Evolutionary conservation across 2,113 vertebrate species (phyloP), one percentile per base, ranked within the genome.

Genomic region (Gopherus evgoodei): DNA sequence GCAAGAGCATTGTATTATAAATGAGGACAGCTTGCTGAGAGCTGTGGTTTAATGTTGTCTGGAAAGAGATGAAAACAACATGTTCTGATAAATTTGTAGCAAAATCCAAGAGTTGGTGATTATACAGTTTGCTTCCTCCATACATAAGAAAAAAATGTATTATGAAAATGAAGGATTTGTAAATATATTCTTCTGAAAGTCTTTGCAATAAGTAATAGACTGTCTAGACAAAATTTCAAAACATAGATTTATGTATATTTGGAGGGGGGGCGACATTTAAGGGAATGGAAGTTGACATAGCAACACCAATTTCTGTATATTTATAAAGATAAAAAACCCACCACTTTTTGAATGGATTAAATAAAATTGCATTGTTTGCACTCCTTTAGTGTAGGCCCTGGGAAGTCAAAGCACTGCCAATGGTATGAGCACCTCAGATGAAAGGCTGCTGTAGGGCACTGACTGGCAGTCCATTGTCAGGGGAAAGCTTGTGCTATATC

Each of bases 21-120:
- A 83, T 62, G 88, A 75, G 85, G 93, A 86, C 75, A 91, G 84
- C 90, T 96, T 93, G 78, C 88, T 25, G 42, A 35, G 90, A 83
- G 81, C 84, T 12, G 38, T 7, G 22, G n/a, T 12, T 72, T 91
- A 85, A 57, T 94, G 80, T 80, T 59, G 44, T 56, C 89, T 91
- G 90, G 65, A 65, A 95, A 53, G n/a, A 69, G 82, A 91, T 47
- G 81, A 88, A 78, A 21, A 56, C 59, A 76, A 13, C 19, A 1
- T 1, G 42, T 84, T 96, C 62, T 65, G 88, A 93, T 87, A 1
- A 90, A 82, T 95, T 13, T 78, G 87, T 90, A 54, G 3, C 2
- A 24, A 9, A 88, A 50, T 57, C 59, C 17, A 38, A 13, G 52
- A 88, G 59, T 4, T 16, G 69, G 11, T 12, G 47, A 35, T 16